Evolutionary conservation across 2,797 vertebrate genomes (phyloP).

Genomic region (Siniperca undulata): DNA sequence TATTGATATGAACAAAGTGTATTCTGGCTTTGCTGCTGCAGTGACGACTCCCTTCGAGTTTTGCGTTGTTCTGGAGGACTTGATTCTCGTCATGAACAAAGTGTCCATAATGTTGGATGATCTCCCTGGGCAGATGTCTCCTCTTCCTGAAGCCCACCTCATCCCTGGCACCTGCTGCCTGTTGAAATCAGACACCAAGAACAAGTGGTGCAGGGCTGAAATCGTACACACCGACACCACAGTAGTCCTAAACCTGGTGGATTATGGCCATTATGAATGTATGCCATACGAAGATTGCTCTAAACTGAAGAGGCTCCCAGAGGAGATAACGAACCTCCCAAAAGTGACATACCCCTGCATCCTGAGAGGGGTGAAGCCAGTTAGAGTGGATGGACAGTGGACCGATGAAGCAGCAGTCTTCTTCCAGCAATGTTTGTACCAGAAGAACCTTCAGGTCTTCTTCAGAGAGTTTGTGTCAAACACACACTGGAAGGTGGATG

Average conservation of each 20-base stretch:
- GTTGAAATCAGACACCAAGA: slow-evolving; percentile 78
- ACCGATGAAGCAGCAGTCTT: slow-evolving; percentile 83
- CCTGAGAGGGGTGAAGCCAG: slow-evolving; percentile 85
- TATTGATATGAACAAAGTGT: slow-evolving; percentile 74
- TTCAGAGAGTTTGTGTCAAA: slow-evolving; percentile 82
- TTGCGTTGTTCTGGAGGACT: slow-evolving; percentile 85
- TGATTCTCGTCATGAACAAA: slow-evolving; percentile 77
- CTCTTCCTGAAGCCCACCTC: slow-evolving; percentile 79
- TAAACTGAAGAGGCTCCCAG: slow-evolving; percentile 85
- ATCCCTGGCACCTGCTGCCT: slow-evolving; percentile 85
- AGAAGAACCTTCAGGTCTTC: slow-evolving; percentile 83
- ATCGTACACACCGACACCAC: slow-evolving; percentile 75
- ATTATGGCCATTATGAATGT: slow-evolving; percentile 85
- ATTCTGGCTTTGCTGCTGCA: slow-evolving; percentile 82
- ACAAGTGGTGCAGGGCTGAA: slow-evolving; percentile 90
- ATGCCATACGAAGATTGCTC: slow-evolving; percentile 73
- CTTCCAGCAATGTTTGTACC: slow-evolving; percentile 85
- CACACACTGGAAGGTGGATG: slow-evolving; percentile 86
- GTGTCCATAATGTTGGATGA: slow-evolving; percentile 84
- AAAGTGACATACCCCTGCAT: slow-evolving; percentile 85
- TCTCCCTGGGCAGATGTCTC: slow-evolving; percentile 74
- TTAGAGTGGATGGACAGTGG: slow-evolving; percentile 80
- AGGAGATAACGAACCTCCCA: slow-evolving; percentile 81
- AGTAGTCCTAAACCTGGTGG: slow-evolving; percentile 83
- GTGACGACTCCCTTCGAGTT: slow-evolving; percentile 88